Percentiles rank a stretch among this genome's conserved stretches.
Conservation (phyloP, 2,113 vertebrate species). For the Lasiurus cinereus region DNA sequence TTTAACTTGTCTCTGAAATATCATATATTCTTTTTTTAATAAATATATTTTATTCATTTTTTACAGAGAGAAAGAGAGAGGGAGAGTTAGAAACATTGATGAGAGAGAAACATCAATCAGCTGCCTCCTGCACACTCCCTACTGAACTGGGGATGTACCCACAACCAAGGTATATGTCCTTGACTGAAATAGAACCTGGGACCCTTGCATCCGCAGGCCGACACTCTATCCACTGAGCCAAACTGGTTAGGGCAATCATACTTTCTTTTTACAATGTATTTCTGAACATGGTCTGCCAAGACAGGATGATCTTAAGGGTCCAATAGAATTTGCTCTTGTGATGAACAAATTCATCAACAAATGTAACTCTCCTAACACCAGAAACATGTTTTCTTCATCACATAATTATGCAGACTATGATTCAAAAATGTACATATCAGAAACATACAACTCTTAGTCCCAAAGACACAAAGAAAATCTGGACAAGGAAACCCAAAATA, state of each 20-base stretch:
- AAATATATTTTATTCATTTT: neutral
- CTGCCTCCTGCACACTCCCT: no score
- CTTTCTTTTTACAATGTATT: neutral
- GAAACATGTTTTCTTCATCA: neutral
- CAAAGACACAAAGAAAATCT: neutral
- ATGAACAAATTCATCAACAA: neutral
- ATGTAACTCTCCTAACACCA: neutral
- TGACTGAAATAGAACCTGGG: no score
- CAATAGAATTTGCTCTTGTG: neutral
- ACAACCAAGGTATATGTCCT: no score
- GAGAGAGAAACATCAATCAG: no score
- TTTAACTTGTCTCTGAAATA: neutral
- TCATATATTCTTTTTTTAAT: neutral
- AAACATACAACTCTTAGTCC: neutral
- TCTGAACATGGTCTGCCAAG: neutral
- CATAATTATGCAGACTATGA: neutral
- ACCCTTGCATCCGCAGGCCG: no score
- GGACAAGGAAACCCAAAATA: neutral
- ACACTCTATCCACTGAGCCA: no score
- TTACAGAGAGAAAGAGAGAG: no score
- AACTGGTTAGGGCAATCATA: no score
- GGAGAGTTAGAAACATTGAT: no score
- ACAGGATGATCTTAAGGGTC: neutral
- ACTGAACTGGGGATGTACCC: no score
- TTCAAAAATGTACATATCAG: slow-evolving; percentile 7